phyloP scores from a whole-genome alignment of 2,797 vertebrate species.

The Acanthornis magna region DNA sequence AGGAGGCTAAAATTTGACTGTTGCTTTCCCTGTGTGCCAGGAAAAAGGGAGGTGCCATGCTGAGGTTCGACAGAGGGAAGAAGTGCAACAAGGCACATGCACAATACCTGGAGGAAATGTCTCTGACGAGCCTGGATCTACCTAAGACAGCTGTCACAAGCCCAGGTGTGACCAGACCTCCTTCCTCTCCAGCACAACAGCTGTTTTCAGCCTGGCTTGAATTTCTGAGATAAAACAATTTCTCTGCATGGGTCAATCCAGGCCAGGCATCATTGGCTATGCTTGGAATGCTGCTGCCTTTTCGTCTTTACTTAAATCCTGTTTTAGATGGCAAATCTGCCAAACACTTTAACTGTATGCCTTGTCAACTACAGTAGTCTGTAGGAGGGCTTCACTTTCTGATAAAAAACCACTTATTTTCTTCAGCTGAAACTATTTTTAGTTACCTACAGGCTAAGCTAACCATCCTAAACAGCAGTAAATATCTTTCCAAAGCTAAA shows the following conservation, averaged over 20 bases:
- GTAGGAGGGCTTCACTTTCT: background rate
- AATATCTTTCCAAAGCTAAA: background rate
- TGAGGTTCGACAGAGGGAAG: background rate
- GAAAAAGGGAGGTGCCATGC: background rate
- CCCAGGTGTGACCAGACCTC: background rate
- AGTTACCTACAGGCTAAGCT: background rate
- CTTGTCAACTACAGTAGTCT: background rate
- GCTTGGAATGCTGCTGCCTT: background rate
- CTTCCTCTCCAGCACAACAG: background rate
- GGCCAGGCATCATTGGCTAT: background rate
- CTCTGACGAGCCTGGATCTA: background rate
- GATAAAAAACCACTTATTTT: background rate
- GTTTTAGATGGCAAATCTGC: background rate
- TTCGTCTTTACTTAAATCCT: background rate
- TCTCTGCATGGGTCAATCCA: background rate
- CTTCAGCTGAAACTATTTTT: background rate
- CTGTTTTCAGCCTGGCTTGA: background rate
- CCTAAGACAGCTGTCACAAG: background rate
- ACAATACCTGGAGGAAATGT: background rate
- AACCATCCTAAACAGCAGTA: background rate
- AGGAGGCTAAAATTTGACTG: background rate
- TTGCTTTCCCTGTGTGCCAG: background rate
- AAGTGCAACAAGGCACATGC: fast-evolving
- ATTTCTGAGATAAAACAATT: background rate
- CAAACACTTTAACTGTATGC: background rate